Evolutionary conservation across 2,888 invertebrate species (phyloP), one percentile per base, ranked within the genome.

Genomic region (Stenotaenia linearis): DNA sequence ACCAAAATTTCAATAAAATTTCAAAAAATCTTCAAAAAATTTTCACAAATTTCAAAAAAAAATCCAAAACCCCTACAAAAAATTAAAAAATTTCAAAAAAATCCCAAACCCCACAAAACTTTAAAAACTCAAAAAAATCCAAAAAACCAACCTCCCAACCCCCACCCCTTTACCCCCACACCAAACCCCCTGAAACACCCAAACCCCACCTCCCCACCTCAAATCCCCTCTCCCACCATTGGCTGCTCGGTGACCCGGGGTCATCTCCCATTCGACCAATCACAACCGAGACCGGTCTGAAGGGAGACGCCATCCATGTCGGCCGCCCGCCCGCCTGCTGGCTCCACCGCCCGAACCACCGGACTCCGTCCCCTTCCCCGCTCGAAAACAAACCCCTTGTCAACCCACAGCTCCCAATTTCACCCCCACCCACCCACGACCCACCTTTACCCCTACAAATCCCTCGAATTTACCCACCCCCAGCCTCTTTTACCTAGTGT

Each of bases 241-340:
- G 69, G 69, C 5, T 9, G 28, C 23, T 0, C 28, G 28, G 69
- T 69, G 69, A 69, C 69, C 69, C 69, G 12, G 69, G 69, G 69
- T 69, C 69, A 69, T 0, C 25, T 28, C 10, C 15, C 28, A 28
- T 28, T 25, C 25, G 1, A 69, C 69, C 69, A 69, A 69, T 69
- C 12, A 69, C 12, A 1, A 69, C 9, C 69, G 10, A 69, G 69
- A 69, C 69, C 69, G 69, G 69, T 69, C 69, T 69, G 69, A n/a
- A 69, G 69, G 69, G 69, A 69, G 69, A 69, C 69, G 69, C 69
- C 69, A 69, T 69, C 69, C 69, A 69, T 69, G 69, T 69, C 69
- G 69, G 69, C 69, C 69, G 69, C 69, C 69, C 18, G 45, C 45
- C 45, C 18, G 18, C 45, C 69, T 28, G 69, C 25, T n/a, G 25